phyloP scores from a whole-genome alignment of 2,797 vertebrate genomes.

The Vultur gryphus region DNA sequence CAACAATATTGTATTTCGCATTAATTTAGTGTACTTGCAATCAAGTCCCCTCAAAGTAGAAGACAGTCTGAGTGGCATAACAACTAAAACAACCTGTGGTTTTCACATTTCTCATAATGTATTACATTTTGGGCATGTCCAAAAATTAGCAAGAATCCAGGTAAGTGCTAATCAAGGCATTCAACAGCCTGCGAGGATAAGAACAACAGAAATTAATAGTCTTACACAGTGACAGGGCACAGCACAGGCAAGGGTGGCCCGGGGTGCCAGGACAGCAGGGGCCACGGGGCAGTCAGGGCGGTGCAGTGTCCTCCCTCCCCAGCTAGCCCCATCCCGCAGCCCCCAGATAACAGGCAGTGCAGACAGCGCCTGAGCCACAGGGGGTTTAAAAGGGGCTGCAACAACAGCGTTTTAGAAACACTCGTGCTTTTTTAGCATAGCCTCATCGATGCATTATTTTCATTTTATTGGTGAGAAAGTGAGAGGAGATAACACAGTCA shows the following conservation, averaged over 20 bases:
- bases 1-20: background rate
- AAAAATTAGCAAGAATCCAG: background rate
- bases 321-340: background rate
- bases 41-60: background rate
- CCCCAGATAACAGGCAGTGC: background rate
- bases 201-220: background rate
- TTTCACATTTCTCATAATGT: background rate
- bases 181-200: background rate
- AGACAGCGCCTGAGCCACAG: background rate
- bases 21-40: background rate
- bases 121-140: background rate
- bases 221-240: background rate
- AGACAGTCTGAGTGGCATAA: background rate
- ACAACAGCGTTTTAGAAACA: background rate
- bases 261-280: background rate
- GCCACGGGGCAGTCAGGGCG: too few relatives aligned
- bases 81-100: background rate
- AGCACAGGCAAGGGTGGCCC: background rate
- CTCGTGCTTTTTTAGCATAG: background rate
- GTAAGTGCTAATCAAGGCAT: background rate
- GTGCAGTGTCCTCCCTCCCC: background rate
- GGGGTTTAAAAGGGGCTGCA: rapidly evolving
- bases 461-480: background rate
- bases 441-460: background rate
- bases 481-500: background rate